phyloP scores from a whole-genome alignment of 92 coral and sea anemone species.

The Epizoanthus stellaris region DNA sequence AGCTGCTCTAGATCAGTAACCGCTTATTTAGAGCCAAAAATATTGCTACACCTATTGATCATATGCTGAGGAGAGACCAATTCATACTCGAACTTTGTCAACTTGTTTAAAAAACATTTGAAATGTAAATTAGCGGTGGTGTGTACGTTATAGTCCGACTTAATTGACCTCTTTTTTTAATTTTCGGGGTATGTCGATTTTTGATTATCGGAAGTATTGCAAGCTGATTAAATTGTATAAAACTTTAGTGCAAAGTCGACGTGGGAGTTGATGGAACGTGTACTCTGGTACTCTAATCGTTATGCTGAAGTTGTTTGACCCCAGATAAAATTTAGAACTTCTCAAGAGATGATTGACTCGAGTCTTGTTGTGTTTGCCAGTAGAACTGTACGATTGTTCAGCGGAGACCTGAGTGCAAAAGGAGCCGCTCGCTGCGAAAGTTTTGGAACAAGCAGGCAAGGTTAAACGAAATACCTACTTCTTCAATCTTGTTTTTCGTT shows the following conservation, averaged over 20 bases:
- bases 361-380: constrained; percentile 41
- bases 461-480: neutral
- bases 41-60: constrained; percentile 49
- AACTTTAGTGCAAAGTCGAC: constrained; percentile 20
- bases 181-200: constrained; percentile 60
- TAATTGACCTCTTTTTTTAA: constrained; percentile 69
- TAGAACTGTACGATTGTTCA: constrained; percentile 24
- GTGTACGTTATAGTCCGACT: constrained; percentile 40
- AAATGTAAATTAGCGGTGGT: constrained; percentile 58
- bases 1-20: constrained; percentile 35
- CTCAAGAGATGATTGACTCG: constrained; percentile 51
- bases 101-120: constrained; percentile 58
- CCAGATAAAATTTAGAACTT: constrained; percentile 70
- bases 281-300: constrained; percentile 18
- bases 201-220: constrained; percentile 57
- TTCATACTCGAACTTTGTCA: constrained; percentile 62
- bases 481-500: neutral
- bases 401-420: constrained; percentile 7
- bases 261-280: constrained; percentile 32
- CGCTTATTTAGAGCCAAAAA: constrained; percentile 48
- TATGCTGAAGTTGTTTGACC: constrained; percentile 71
- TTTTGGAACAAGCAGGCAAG: neutral
- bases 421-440: constrained; percentile 37
- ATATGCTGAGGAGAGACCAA: constrained; percentile 62
- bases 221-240: constrained; percentile 51